Percentiles rank a stretch among this genome's conserved stretches.
Evolutionary conservation across 2,113 vertebrate genomes (phyloP).

Genomic region (Lepisosteus osseus): DNA sequence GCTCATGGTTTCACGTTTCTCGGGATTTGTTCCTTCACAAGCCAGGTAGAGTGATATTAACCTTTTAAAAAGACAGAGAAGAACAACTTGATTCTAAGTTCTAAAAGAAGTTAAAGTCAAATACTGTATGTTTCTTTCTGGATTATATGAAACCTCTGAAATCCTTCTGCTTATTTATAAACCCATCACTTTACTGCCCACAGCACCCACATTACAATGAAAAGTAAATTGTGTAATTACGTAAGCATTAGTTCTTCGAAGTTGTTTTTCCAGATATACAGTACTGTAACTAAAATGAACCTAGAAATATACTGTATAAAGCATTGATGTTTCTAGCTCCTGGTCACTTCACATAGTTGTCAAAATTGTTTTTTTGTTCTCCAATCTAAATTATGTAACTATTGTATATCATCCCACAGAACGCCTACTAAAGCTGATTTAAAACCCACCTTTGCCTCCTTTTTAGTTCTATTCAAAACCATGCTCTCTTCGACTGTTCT

Average conservation of each 20-base stretch:
- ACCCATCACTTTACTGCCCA: constrained; percentile 32
- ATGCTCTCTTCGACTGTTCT: too few relatives aligned
- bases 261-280: constrained; percentile 36
- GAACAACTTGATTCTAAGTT: too few relatives aligned
- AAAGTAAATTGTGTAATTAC: constrained; percentile 28
- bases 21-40: too few relatives aligned
- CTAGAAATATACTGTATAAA: constrained; percentile 53
- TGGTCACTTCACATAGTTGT: constrained; percentile 54
- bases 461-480: constrained; percentile 23
- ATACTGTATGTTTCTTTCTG: too few relatives aligned
- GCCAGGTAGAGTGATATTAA: too few relatives aligned
- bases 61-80: too few relatives aligned
- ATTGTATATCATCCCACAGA: constrained; percentile 53
- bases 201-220: constrained; percentile 32
- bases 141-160: constrained; percentile 6
- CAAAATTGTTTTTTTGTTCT: constrained; percentile 40
- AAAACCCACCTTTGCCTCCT: constrained; percentile 44
- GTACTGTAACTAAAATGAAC: constrained; percentile 16
- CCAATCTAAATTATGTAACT: constrained; percentile 59
- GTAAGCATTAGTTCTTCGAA: constrained; percentile 36
- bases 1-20: too few relatives aligned
- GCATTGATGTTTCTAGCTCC: constrained; percentile 40
- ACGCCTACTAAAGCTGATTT: constrained; percentile 52
- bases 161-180: constrained; percentile 26
- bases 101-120: too few relatives aligned